phyloP scores from a whole-genome alignment of 2,113 vertebrate species.

The Isichthys henryi region DNA sequence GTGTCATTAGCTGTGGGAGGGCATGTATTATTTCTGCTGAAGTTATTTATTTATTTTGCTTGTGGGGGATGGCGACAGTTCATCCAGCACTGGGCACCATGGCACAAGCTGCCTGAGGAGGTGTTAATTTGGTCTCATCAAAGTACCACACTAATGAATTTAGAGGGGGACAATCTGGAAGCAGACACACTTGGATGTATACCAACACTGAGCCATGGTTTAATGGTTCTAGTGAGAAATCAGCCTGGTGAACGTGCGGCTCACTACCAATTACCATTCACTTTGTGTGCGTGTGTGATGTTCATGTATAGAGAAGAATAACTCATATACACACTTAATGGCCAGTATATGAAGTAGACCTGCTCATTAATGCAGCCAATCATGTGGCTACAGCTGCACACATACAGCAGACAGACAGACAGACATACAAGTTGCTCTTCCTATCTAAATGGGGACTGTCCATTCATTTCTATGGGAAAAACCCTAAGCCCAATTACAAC shows the following conservation, averaged over 20 bases:
- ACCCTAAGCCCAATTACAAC: no score
- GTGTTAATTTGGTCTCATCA: constrained; percentile 34
- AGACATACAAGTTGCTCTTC: no score
- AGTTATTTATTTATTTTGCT: constrained; percentile 7
- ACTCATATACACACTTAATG: not conserved
- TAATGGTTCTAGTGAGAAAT: not conserved
- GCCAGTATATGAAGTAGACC: not conserved
- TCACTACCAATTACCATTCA: not conserved
- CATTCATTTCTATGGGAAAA: no score
- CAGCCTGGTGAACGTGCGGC: not conserved
- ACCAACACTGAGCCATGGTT: not conserved
- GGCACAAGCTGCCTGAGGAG: constrained; percentile 44
- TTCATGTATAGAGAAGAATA: not conserved
- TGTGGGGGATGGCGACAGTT: constrained; percentile 22
- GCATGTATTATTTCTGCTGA: not conserved
- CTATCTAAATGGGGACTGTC: no score
- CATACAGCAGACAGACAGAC: not conserved
- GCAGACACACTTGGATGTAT: not conserved
- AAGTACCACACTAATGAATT: constrained; percentile 14
- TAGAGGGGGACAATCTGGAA: not conserved
- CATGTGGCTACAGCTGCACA: not conserved
- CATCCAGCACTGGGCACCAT: constrained; percentile 33
- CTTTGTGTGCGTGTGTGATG: not conserved
- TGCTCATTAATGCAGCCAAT: not conserved
- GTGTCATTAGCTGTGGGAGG: not conserved